Percentiles rank a stretch among this genome's conserved stretches.
phyloP scores from a whole-genome alignment of 1,140 invertebrate genomes.

The Oncopodura yosiiana region DNA sequence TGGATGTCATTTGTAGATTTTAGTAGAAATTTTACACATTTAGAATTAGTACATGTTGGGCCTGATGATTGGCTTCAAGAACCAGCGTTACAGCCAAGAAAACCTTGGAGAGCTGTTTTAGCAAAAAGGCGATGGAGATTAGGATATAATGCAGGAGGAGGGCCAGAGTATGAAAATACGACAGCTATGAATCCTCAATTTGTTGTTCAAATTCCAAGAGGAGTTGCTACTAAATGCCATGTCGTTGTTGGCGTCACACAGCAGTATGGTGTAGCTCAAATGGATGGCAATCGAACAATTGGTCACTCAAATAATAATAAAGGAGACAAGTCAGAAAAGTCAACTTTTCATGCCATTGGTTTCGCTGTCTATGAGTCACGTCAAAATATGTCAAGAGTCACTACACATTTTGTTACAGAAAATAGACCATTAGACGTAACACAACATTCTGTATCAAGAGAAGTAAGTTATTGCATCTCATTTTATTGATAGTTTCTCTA shows the following conservation, averaged over 20 bases:
- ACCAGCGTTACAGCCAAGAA: constrained; percentile 52
- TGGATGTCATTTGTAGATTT: constrained; percentile 71
- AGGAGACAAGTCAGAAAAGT: constrained; percentile 37
- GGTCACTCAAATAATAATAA: constrained; percentile 31
- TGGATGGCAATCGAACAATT: constrained; percentile 27
- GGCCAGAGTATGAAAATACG: constrained; percentile 52
- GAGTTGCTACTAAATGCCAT: constrained; percentile 54
- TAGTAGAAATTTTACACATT: constrained; percentile 54
- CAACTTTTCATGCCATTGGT: constrained; percentile 49
- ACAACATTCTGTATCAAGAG: constrained; percentile 55
- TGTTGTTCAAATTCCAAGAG: constrained; percentile 55
- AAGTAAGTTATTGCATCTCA: too few species aligned
- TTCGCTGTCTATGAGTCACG: constrained; percentile 63
- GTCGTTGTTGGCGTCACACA: constrained; percentile 64
- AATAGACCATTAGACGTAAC: constrained; percentile 58
- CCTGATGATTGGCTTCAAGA: constrained; percentile 65
- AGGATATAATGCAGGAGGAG: constrained; percentile 61
- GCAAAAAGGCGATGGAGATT: constrained; percentile 55
- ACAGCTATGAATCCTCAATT: constrained; percentile 62
- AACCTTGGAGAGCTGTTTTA: constrained; percentile 60
- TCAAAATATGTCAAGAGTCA: constrained; percentile 50
- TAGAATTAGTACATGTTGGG: constrained; percentile 66
- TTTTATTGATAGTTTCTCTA: constrained; percentile 26
- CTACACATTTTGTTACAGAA: constrained; percentile 52
- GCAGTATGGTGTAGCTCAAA: constrained; percentile 49